Evolutionary conservation across 1,140 invertebrate genomes (phyloP).

Genomic region (Aphelenchoides besseyi): DNA sequence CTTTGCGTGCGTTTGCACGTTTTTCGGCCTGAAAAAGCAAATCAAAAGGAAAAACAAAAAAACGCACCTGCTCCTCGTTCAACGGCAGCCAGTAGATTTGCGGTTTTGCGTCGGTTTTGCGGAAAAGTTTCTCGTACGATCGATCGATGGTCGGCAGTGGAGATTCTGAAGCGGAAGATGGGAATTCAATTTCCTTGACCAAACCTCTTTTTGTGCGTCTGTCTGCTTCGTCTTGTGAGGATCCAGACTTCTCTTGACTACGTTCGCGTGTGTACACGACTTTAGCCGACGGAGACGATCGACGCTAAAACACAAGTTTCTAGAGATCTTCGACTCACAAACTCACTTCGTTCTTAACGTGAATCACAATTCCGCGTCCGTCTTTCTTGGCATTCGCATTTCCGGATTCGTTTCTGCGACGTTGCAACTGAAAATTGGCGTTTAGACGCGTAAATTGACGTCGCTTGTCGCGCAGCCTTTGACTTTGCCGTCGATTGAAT

Average conservation of each 20-base stretch:
- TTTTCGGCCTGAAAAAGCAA: not conserved
- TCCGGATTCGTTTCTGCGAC: not conserved
- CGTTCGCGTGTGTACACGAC: slow-evolving; percentile 5
- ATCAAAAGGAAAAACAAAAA: not conserved
- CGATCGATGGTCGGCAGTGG: not conserved
- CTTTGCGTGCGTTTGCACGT: not conserved
- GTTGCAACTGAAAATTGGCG: not conserved
- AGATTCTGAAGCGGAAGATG: not conserved
- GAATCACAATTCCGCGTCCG: not conserved
- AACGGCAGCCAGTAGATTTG: slow-evolving; percentile 17
- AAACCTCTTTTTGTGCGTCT: no score
- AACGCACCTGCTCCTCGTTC: not conserved
- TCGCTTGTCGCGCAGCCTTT: not conserved
- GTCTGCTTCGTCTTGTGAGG: not conserved
- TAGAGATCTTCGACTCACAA: no score
- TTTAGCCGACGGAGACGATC: no score
- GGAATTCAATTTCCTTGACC: not conserved
- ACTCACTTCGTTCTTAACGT: slow-evolving; percentile 7
- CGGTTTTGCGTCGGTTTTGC: not conserved
- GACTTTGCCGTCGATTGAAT: slow-evolving; percentile 4
- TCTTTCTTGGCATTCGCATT: not conserved
- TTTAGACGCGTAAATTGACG: no score
- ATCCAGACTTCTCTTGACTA: not conserved
- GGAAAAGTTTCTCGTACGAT: slow-evolving; percentile 5
- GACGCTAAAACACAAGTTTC: no score